phyloP scores from a whole-genome alignment of 1,140 invertebrate species.

The Diploscapter pachys region DNA sequence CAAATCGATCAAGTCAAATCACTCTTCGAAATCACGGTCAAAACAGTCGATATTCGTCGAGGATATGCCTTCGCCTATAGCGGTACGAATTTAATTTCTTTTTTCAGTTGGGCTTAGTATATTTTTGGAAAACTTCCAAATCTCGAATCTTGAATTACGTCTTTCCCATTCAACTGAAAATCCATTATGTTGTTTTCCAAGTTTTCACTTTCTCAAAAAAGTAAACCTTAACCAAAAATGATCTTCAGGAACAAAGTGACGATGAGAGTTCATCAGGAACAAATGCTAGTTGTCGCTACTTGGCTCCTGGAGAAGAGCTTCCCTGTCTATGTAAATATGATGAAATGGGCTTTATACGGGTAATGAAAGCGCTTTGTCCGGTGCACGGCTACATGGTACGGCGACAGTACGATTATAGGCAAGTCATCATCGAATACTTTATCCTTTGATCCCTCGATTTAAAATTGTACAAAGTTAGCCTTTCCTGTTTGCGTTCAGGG shows the following conservation, averaged over 20 bases:
- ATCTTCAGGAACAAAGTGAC: constrained; percentile 33
- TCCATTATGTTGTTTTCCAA: too few species aligned
- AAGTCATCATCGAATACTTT: background rate
- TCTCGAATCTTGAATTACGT: too few species aligned
- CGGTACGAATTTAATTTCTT: background rate
- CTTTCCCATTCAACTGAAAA: too few species aligned
- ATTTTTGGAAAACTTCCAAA: too few species aligned
- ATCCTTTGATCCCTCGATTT: constrained; percentile 11
- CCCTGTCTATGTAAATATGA: constrained; percentile 56
- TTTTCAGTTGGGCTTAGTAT: too few species aligned
- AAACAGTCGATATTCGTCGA: constrained; percentile 32
- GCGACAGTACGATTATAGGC: constrained; percentile 32
- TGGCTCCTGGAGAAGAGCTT: constrained; percentile 53
- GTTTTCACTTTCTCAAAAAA: too few species aligned
- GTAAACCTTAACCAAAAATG: too few species aligned
- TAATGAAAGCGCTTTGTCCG: constrained; percentile 56
- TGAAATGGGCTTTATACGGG: constrained; percentile 43
- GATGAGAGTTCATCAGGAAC: constrained; percentile 25
- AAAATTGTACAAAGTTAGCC: background rate
- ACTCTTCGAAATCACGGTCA: constrained; percentile 25
- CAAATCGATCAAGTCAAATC: constrained; percentile 23
- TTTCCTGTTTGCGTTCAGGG: too few species aligned
- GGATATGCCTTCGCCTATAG: constrained; percentile 16
- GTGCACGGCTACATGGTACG: constrained; percentile 53
- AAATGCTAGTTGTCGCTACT: constrained; percentile 38